Evolutionary conservation across 1,140 invertebrate genomes (phyloP), one percentile per base, ranked within the genome.

Genomic region (Dysdera silvatica): DNA sequence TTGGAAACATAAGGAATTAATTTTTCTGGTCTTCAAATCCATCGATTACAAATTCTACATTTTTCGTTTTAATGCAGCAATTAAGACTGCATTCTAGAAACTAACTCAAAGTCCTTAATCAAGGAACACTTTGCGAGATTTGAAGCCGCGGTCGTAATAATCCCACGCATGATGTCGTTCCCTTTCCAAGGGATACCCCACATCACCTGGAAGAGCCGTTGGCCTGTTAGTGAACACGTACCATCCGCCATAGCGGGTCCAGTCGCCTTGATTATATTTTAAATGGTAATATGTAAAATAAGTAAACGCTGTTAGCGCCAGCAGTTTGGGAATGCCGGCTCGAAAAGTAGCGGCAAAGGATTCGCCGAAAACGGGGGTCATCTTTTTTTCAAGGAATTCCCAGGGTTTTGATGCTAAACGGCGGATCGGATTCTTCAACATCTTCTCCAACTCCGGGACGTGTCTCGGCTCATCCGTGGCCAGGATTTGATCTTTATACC

Each of bases 401-500:
- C 89, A 73, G 0, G 90, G 89, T 23, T 74, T 78, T 57, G 82
- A 81, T 69, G 89, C 90, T 48, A 85, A 76, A 65, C 89, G 80
- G 69, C 87, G 82, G 59, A 94, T 85, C 8, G 86, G 84, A 75
- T 93, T 93, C 56, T 81, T 81, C 33, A 82, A 78, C 73, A 85
- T 80, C 69, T 77, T 79, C 71, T 85, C 84, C 54, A 84, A 82
- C 70, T 84, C 80, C 16, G 29, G 24, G 0, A 85, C 80, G 63
- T 80, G 70, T 32, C 81, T 72, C 0, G 89, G 87, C 71, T 92
- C 89, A 53, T 85, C 82, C 16, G 81, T 79, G 48, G 82, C 75
- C 33, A 94, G 77, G 66, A 83, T 71, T 79, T 91, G 88, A 78
- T 91, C 89, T 73, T 90, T 84, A 1, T 92, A 67, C 83, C 84